Evolutionary conservation across 1,140 invertebrate genomes (phyloP), one percentile per base, ranked within the genome.

Genomic region (Camponotus floridanus): DNA sequence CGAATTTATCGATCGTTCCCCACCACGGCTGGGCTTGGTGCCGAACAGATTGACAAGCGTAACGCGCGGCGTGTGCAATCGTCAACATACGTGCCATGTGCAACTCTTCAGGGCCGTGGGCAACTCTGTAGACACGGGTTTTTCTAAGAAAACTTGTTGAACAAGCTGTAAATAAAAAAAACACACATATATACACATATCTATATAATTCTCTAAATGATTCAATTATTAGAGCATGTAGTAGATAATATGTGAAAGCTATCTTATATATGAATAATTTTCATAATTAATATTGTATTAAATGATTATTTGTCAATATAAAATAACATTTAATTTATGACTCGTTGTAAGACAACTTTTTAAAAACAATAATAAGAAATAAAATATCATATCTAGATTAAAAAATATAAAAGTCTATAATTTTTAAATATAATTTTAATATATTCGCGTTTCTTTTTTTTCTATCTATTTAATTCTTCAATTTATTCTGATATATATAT

Each of bases 1-100:
- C 88, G 91, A 91, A 94, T 94, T 94, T 94, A 94, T 94, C 90
- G 93, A 94, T 93, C 92, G 70, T 70, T 86, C 91, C 92, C 93
- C 91, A 91, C 93, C 87, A 91, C 57, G 13, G 7, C 45, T 65
- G 36, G 51, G 73, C 64, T 88, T 86, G 83, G 86, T 71, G 86
- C 87, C 78, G 86, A 85, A 85, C 70, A 85, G 42, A 68, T 87
- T 68, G 59, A 90, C 90, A 84, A 18, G 86, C 92, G 31, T 21
- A 70, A 80, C 11, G 45, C 33, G 64, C 45, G 15, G 76, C 76
- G 93, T 93, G 93, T 93, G 92, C 93, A 93, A 92, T 91, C 74
- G 78, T 86, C 76, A 86, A 61, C 62, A 71, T 88, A 86, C 76
- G 92, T 92, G 85, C 92, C 87, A 93, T 92, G 93, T 90, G 93